Conservation (phyloP, 2,797 vertebrate genomes). For the Sylvilagus floridanus region DNA sequence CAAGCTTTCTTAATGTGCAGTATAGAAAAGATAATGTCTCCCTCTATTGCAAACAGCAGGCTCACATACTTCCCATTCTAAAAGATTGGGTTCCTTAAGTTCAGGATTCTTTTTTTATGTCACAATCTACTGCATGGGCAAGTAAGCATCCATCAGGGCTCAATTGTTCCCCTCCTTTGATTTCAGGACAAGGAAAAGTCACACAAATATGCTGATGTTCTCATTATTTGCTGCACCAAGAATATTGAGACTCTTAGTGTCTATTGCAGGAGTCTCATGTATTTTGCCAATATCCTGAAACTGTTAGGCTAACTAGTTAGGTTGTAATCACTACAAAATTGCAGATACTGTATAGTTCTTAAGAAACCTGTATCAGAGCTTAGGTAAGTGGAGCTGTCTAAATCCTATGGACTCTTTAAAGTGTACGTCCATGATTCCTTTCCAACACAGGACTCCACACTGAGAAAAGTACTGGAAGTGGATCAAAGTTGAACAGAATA, state of each 20-base stretch:
- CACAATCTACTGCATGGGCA: neutral
- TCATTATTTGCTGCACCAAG: neutral
- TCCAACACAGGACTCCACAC: neutral
- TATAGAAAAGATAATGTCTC: neutral
- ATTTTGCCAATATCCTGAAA: conserved; percentile 9
- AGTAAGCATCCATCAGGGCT: neutral
- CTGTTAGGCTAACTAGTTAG: neutral
- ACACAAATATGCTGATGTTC: neutral
- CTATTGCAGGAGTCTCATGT: neutral
- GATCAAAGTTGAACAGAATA: conserved; percentile 28
- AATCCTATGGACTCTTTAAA: neutral
- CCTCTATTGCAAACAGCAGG: neutral
- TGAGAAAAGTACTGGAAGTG: neutral
- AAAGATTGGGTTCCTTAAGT: neutral
- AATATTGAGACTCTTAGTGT: neutral
- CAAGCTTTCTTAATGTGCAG: neutral
- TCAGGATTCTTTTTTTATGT: neutral
- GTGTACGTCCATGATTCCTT: neutral
- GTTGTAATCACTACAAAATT: neutral
- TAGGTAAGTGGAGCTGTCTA: neutral
- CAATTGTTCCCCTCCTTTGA: neutral
- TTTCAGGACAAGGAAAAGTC: neutral
- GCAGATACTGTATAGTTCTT: neutral
- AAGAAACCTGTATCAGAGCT: neutral
- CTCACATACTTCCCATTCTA: neutral